Percentiles rank a stretch among this genome's conserved stretches.
phyloP scores from a whole-genome alignment of 2,888 invertebrate genomes.

The Ophonus ardosiacus region DNA sequence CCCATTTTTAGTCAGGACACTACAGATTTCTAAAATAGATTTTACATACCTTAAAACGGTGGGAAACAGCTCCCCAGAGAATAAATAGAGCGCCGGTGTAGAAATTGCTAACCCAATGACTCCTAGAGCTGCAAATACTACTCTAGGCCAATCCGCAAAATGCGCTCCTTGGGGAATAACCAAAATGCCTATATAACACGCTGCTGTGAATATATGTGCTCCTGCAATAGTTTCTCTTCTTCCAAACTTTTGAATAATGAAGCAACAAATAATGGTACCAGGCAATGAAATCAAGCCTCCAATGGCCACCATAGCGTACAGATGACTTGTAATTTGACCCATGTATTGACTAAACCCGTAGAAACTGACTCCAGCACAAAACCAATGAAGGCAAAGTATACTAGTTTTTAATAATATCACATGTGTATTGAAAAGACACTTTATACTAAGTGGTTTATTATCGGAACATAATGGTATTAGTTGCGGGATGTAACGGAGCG shows the following conservation, averaged over 20 bases:
- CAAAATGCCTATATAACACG: constrained; percentile 77
- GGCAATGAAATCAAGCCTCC: constrained; percentile 79
- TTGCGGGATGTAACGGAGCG: constrained; percentile 66
- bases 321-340: constrained; percentile 77
- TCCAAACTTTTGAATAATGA: constrained; percentile 76
- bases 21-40: background rate
- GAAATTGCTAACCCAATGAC: constrained; percentile 82
- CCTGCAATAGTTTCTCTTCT: constrained; percentile 77
- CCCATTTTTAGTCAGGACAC: background rate
- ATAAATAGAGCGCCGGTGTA: constrained; percentile 82
- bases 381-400: constrained; percentile 79
- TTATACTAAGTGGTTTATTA: constrained; percentile 67
- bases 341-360: constrained; percentile 81
- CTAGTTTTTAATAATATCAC: constrained; percentile 72
- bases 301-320: constrained; percentile 78
- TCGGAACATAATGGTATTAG: background rate
- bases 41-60: constrained; percentile 78
- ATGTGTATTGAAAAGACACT: constrained; percentile 76
- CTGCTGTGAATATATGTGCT: constrained; percentile 76
- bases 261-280: constrained; percentile 78
- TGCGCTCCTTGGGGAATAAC: constrained; percentile 76
- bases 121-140: constrained; percentile 80
- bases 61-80: constrained; percentile 87
- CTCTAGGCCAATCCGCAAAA: constrained; percentile 78
- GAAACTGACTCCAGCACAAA: constrained; percentile 79